Evolutionary conservation across 1,140 invertebrate genomes (phyloP), one percentile per base, ranked within the genome.

Genomic region (Philotrypesis tridentata): DNA sequence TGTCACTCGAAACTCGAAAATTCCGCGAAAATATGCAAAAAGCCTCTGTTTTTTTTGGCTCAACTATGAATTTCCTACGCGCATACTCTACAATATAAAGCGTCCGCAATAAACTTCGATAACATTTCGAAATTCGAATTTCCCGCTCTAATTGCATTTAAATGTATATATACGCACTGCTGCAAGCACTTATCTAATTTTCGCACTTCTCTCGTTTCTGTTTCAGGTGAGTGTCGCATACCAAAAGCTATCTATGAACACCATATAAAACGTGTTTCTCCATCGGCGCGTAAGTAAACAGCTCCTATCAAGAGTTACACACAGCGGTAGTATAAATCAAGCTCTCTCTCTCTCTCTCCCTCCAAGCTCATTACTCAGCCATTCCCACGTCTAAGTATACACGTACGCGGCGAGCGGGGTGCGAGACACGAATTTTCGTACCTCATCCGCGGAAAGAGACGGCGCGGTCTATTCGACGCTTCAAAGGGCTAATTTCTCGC

Each of bases 171-270:
- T n/a, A n/a, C n/a, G n/a, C n/a, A n/a, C n/a, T n/a, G n/a, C n/a
- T n/a, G 33, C 33, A 9, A 5, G 33, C 9, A 37, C 9, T 60
- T 27, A 55, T 60, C n/a, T 8, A 60, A 74, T 21, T 27, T 7
- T 1, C n/a, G 8, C 21, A 3, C 25, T n/a, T n/a, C n/a, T 31
- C 21, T 67, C 43, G 21, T 77, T 29, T 76, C n/a, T 76, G 75
- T 77, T 77, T 2, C 75, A 77, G 75, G 75, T 68, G 75, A 77
- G 75, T 77, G n/a, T n/a, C n/a, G n/a, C n/a, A n/a, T 48, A 11
- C 37, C 11, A 14, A 67, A 67, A 43, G 17, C 12, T n/a, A n/a
- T n/a, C n/a, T n/a, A n/a, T n/a, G n/a, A n/a, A n/a, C n/a, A n/a
- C n/a, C 4, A 14, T 55, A 55, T 43, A 21, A 17, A 11, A 61